Base-by-base conservation (phyloP, 2,113 vertebrate genomes). In the Aptenodytes forsteri region DNA sequence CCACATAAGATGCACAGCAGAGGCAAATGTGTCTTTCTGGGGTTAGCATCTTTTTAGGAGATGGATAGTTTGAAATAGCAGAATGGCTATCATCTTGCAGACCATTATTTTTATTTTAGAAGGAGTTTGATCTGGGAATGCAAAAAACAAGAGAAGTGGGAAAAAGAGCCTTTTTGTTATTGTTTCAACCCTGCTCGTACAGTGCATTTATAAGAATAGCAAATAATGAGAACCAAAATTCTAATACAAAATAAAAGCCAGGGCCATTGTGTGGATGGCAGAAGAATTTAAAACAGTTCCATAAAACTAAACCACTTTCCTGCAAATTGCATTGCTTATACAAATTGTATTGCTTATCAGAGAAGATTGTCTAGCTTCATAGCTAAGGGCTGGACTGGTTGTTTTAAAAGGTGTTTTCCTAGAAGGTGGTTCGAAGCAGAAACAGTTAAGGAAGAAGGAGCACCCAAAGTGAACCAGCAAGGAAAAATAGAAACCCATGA, bases 11-110 rank as follows among this genome's bases (percentile, higher is more conserved):
- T 73, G 30, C 83, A 95, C 89, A 67, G 87, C 92, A 75, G 92
- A 96, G 73, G 93, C 80, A 87, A 80, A 82, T 88, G 73, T 94
- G 26, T 29, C 69, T 96, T 97, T 90, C 82, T 61, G 83, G 93
- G 71, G 79, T 90, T 95, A 91, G 19, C 30, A 55, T 65, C 77
- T 72, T 76, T 94, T 69, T 32, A 72, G 54, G 64, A 75, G 38
- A 61, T 50, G 62, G 36, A 50, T 56, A 46, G 36, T 88, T 89
- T 71, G 62, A 83, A 78, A 62, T 20, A 93, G 36, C 30, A 65
- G 42, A 34, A 46, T 55, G 19, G 73, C 20, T 93, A 15, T 64
- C 36, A 15, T 64, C 36, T 46, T 82, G 49, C 38, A 73, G 54
- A 80, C 38, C 58, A 22, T 54, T 70, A 50, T 55, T 94, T 84